Evolutionary conservation across 2,888 invertebrate genomes (phyloP).

Genomic region (Antheraea yamamai): DNA sequence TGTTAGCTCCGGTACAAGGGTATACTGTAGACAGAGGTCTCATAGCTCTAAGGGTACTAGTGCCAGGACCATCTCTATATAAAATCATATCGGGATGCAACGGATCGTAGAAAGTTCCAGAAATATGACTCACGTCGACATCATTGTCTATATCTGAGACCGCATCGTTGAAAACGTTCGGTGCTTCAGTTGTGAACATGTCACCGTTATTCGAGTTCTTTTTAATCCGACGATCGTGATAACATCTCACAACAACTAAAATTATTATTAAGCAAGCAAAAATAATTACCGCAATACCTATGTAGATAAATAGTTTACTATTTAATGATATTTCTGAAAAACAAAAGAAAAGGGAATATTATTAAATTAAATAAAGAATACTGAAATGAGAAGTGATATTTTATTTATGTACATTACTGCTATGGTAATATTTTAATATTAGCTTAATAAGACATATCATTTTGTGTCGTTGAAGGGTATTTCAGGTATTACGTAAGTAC

Average conservation of each 20-base stretch:
- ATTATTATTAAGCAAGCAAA: slow-evolving; percentile 46
- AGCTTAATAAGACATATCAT: neutral
- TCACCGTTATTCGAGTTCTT: slow-evolving; percentile 67
- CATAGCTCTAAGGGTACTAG: slow-evolving; percentile 70
- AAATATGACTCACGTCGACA: slow-evolving; percentile 71
- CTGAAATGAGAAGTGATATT: neutral
- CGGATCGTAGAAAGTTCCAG: slow-evolving; percentile 74
- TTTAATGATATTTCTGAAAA: slow-evolving; percentile 47
- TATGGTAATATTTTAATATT: neutral
- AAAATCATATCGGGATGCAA: slow-evolving; percentile 76
- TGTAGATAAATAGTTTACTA: slow-evolving; percentile 47
- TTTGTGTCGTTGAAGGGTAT: neutral
- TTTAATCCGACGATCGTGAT: slow-evolving; percentile 47
- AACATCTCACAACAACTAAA: slow-evolving; percentile 54
- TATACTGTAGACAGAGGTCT: slow-evolving; percentile 73
- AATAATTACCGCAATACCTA: slow-evolving; percentile 48
- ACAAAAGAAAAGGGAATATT: slow-evolving; percentile 26
- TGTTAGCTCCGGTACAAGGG: slow-evolving; percentile 65
- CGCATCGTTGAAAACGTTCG: slow-evolving; percentile 71
- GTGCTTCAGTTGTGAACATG: slow-evolving; percentile 73
- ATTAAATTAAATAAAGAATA: slow-evolving; percentile 12
- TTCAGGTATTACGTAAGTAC: too few relatives aligned
- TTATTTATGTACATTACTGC: neutral
- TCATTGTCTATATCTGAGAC: slow-evolving; percentile 74
- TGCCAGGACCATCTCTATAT: slow-evolving; percentile 66